Evolutionary conservation across 2,113 vertebrate genomes (phyloP), one percentile per base, ranked within the genome.

Genomic region (Scatophagus argus): DNA sequence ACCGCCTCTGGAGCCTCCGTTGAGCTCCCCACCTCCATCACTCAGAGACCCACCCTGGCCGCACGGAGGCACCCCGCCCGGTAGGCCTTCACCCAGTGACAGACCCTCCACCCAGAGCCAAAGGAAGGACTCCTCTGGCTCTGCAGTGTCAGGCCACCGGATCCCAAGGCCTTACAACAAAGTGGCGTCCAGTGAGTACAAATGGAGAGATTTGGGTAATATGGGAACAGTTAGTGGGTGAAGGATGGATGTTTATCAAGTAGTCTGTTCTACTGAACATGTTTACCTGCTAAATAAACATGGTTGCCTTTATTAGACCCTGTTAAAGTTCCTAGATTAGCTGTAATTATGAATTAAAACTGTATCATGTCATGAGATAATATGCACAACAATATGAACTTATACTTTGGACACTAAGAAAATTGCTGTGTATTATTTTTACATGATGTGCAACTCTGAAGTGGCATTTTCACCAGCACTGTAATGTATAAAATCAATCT

Each of bases 131-230:
- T 83, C 87, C 9, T 27, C 80, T 23, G 13, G 77, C 39, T 77
- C 89, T 77, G 74, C 84, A 41, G 27, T 41, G 41, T 51, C 82
- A 11, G 23, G 87, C 74, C 92, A 90, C 85, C 87, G 94, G 1
- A 79, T 95, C 64, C 93, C 93, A 58, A 94, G 95, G 88, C 91
- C 95, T 32, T 95, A 97, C 91, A 97, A 96, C 92, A 97, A 97
- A 87, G 91, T 93, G 93, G 93, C 96, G 85, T 93, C 96, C 38
- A 96, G 97, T 98, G 92, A 98, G 97, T 96, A 43, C 21, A 71
- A n/a, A 49, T 32, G 6, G 39, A 49, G 8, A 6, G 5, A 17
- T 56, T 13, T 27, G 23, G 47, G 7, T 46, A 31, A 12, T 62
- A 32, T 71, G 13, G 13, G 56, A 43, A n/a, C 12, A 27, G 34